A percentile compares a stretch with the other conserved stretches of the same genome.
phyloP scores from a whole-genome alignment of 2,113 vertebrate species.

The Albula glossodonta region DNA sequence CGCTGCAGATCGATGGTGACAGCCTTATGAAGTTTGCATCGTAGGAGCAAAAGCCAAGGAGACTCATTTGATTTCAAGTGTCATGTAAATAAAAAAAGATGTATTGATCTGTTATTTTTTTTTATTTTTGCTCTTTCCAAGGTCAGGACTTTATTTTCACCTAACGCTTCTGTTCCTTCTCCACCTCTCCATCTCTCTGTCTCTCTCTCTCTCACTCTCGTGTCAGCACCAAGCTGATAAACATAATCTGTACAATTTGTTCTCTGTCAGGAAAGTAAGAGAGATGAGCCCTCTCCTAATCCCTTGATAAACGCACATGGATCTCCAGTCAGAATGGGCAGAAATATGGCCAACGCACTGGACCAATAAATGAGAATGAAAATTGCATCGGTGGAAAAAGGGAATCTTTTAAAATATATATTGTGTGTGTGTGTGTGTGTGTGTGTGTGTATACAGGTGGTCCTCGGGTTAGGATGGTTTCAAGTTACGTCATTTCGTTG shows the following conservation, averaged over 20 bases:
- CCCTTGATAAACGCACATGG: constrained; percentile 39
- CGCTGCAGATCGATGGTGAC: constrained; percentile 6
- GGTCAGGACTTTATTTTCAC: constrained; percentile 54
- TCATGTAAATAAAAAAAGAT: constrained; percentile 30
- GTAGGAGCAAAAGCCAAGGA: constrained; percentile 33
- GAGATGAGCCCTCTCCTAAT: constrained; percentile 48
- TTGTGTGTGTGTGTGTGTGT: too few species aligned
- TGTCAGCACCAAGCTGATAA: constrained; percentile 57
- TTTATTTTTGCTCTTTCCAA: constrained; percentile 51
- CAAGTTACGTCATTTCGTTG: too few species aligned
- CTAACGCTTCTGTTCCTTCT: constrained; percentile 34
- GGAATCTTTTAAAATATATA: too few species aligned
- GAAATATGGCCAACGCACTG: neutral
- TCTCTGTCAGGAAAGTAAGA: constrained; percentile 49
- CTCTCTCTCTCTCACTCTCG: constrained; percentile 38
- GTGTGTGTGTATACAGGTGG: too few species aligned
- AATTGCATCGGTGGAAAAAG: neutral
- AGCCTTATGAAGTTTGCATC: constrained; percentile 42
- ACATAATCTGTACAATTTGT: constrained; percentile 58
- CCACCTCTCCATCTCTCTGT: constrained; percentile 28
- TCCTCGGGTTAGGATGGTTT: too few species aligned
- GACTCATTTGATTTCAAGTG: constrained; percentile 53
- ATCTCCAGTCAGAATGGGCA: neutral
- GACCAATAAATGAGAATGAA: neutral
- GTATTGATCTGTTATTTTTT: constrained; percentile 27